Evolutionary conservation across 2,888 invertebrate genomes (phyloP).

Genomic region (Polyommatus iphigenia): DNA sequence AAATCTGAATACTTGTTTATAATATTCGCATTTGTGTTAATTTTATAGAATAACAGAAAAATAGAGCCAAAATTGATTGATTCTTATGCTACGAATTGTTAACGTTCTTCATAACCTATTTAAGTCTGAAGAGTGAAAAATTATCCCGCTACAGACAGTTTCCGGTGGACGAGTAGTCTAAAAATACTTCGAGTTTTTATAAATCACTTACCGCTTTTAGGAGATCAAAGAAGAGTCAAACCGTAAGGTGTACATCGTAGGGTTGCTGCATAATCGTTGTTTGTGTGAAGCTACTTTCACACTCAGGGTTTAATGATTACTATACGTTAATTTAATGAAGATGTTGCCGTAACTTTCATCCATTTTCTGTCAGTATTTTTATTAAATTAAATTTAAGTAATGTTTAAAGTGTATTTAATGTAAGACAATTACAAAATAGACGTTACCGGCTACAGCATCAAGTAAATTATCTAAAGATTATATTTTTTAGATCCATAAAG

Average conservation of each 20-base stretch:
- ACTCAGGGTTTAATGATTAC: background rate
- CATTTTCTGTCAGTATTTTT: background rate
- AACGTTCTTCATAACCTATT: background rate
- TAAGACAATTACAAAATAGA: background rate
- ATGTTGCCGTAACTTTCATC: background rate
- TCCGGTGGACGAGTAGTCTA: slow-evolving; percentile 4
- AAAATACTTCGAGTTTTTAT: slow-evolving; percentile 6
- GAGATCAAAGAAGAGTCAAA: background rate
- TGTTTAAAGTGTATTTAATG: too few relatives aligned
- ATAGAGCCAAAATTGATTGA: too few relatives aligned
- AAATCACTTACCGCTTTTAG: slow-evolving; percentile 22
- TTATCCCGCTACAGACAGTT: background rate
- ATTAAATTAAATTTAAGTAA: background rate
- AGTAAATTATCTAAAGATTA: background rate
- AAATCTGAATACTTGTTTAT: too few relatives aligned
- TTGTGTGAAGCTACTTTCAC: background rate
- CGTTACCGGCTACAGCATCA: background rate
- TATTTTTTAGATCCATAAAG: background rate
- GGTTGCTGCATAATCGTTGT: background rate
- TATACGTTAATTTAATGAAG: background rate
- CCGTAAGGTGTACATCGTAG: background rate
- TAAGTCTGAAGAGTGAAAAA: slow-evolving; percentile 3
- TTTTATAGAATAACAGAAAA: too few relatives aligned
- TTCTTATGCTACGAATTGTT: too few relatives aligned
- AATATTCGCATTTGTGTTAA: too few relatives aligned